Evolutionary conservation across 2,113 vertebrate genomes (phyloP).

Genomic region (Xyrauchen texanus): DNA sequence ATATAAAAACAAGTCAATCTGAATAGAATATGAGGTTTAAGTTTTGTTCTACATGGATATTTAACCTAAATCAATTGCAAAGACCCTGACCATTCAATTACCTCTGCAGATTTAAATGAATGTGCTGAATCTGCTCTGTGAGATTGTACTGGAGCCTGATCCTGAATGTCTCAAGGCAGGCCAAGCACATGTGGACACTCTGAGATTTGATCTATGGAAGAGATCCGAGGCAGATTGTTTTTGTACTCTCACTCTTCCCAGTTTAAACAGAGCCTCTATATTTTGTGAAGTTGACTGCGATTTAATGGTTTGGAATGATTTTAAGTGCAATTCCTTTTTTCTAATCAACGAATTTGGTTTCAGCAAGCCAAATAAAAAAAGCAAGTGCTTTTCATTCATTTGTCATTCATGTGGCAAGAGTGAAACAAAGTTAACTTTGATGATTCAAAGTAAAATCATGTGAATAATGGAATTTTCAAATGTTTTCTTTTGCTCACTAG

Average conservation of each 20-base stretch:
- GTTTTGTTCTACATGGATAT: neutral
- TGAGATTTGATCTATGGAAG: slow-evolving; percentile 4
- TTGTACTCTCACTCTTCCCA: neutral
- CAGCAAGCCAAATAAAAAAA: neutral
- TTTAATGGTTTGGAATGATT: neutral
- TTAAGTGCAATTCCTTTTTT: neutral
- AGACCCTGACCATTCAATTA: neutral
- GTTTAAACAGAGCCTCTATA: neutral
- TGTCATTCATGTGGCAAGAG: neutral
- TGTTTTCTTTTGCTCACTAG: neutral
- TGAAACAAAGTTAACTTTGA: neutral
- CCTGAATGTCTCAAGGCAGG: neutral
- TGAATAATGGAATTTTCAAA: neutral
- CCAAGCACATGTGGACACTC: slow-evolving; percentile 10
- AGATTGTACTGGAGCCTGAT: neutral
- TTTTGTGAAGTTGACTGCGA: neutral
- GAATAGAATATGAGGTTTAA: too few relatives aligned
- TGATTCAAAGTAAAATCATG: neutral
- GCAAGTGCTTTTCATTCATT: slow-evolving; percentile 13
- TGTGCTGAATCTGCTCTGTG: neutral
- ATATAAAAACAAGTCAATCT: too few relatives aligned
- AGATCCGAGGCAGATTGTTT: neutral
- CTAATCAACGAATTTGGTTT: neutral
- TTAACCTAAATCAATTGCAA: slow-evolving; percentile 3
- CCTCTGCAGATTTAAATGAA: neutral